Percentiles rank a stretch among this genome's conserved stretches.
These are phyloP conservation scores for Cordilura impudica DNA, from an alignment of 2,888 invertebrate species.

Conservation along the genomic window DNA sequence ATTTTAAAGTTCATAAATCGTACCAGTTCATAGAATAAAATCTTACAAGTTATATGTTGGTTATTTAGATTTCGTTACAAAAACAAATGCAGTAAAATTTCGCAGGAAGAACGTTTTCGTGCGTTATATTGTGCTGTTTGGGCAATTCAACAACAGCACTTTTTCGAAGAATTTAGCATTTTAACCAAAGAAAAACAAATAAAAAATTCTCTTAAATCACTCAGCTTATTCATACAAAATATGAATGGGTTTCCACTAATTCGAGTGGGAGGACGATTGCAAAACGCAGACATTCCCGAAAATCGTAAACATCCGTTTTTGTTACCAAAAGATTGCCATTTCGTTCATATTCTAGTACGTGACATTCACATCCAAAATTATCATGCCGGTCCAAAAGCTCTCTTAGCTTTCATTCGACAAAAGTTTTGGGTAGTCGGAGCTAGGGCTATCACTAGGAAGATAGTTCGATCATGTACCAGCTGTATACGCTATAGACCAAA, in stretches of 20 bases:
- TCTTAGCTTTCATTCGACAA: slow-evolving; percentile 36
- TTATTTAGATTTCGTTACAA: background rate
- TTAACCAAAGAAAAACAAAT: background rate
- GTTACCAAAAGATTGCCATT: slow-evolving; percentile 12
- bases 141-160: slow-evolving; percentile 3
- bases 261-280: background rate
- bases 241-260: background rate
- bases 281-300: slow-evolving; percentile 34
- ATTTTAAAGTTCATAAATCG: background rate
- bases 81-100: background rate
- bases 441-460: background rate
- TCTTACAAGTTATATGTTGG: background rate
- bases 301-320: slow-evolving; percentile 28
- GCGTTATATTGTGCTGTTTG: no score
- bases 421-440: slow-evolving; percentile 32
- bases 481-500: background rate
- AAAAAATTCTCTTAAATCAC: background rate
- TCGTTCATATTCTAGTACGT: slow-evolving; percentile 1
- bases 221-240: slow-evolving; percentile 2
- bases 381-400: slow-evolving; percentile 48
- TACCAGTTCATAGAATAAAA: background rate
- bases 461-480: slow-evolving; percentile 3
- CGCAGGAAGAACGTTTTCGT: background rate
- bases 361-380: slow-evolving; percentile 33
- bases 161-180: background rate